phyloP scores from a whole-genome alignment of 2,797 vertebrate species.

The Microctenopoma lineatum region DNA sequence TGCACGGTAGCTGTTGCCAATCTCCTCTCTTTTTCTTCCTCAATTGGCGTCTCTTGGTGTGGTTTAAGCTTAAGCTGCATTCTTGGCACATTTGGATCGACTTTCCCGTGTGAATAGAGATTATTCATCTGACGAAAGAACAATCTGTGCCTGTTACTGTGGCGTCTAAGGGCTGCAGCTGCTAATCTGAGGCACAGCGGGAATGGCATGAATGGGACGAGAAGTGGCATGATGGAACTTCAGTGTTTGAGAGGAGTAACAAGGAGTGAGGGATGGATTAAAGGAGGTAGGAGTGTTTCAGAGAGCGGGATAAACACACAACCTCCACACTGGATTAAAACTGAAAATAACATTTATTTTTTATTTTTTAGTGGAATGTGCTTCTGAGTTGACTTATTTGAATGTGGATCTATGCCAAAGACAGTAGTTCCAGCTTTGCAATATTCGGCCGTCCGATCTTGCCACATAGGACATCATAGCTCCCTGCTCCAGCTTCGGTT shows the following conservation, averaged over 20 bases:
- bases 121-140: slow-evolving; percentile 55
- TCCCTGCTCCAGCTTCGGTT: slow-evolving; percentile 5
- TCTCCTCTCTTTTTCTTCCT: background rate
- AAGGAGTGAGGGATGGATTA: slow-evolving; percentile 23
- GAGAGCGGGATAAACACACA: slow-evolving; percentile 2
- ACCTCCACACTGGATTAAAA: background rate
- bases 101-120: slow-evolving; percentile 59
- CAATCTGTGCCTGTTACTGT: slow-evolving; percentile 39
- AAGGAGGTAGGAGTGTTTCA: slow-evolving; percentile 7
- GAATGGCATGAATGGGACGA: slow-evolving; percentile 30
- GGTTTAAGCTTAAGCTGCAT: slow-evolving; percentile 41
- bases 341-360: background rate
- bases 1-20: slow-evolving; percentile 6
- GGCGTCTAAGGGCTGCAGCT: slow-evolving; percentile 29
- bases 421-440: background rate
- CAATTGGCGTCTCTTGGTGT: slow-evolving; percentile 11
- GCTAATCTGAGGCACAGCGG: slow-evolving; percentile 42
- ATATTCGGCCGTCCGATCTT: slow-evolving; percentile 4
- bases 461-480: slow-evolving; percentile 8
- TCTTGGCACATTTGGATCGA: slow-evolving; percentile 36
- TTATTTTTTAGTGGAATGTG: background rate
- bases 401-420: background rate
- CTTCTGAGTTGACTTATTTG: background rate
- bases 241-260: slow-evolving; percentile 16
- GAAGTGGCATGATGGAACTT: slow-evolving; percentile 17